Evolutionary conservation across 2,888 invertebrate species (phyloP).

Genomic region (Hymenopus coronatus): DNA sequence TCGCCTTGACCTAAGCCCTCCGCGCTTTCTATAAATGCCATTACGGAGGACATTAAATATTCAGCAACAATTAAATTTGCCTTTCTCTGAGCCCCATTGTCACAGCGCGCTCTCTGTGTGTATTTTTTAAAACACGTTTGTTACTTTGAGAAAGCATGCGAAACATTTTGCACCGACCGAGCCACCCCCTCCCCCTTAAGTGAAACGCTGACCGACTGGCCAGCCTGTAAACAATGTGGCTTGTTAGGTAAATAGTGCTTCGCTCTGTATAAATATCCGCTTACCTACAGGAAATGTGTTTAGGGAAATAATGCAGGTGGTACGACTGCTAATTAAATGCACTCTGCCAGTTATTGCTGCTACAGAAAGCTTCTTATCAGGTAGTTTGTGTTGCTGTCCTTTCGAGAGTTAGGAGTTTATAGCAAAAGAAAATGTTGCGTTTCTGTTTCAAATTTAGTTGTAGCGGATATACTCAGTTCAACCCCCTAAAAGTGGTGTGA

Average conservation of each 20-base stretch:
- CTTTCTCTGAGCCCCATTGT: background rate
- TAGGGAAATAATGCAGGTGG: background rate
- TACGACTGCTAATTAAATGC: background rate
- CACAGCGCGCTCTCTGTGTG: background rate
- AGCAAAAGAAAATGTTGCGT: too few relatives aligned
- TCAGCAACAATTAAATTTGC: background rate
- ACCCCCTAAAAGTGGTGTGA: too few relatives aligned
- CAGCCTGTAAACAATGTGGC: background rate
- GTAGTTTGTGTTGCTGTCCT: too few relatives aligned
- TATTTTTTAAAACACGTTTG: background rate
- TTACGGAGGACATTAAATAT: background rate
- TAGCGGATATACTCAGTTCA: too few relatives aligned
- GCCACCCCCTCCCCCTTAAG: background rate
- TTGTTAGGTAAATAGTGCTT: background rate
- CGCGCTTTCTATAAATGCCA: background rate
- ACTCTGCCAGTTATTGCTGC: background rate
- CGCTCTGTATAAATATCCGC: background rate
- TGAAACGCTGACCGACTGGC: background rate
- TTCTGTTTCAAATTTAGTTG: too few relatives aligned
- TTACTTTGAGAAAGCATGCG: background rate
- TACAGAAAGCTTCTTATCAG: background rate
- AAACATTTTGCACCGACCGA: background rate
- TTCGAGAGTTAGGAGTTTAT: too few relatives aligned
- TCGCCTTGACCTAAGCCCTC: background rate
- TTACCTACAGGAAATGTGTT: background rate